Base-by-base conservation (phyloP, 2,113 vertebrate genomes). In the Saimiri boliviensis region DNA sequence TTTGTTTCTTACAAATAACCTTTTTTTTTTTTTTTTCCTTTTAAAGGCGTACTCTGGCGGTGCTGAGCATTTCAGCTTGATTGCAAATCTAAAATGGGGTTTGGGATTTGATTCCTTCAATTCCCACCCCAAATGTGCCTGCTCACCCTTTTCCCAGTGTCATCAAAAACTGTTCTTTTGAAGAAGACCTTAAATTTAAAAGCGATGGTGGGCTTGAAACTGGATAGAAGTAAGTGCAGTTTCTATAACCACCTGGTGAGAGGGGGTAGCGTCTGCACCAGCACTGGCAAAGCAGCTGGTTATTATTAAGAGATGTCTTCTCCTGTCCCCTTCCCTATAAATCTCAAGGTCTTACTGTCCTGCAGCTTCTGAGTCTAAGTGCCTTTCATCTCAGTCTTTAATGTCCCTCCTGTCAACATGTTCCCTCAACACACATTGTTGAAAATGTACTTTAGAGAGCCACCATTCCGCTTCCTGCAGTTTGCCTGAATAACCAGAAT, bases 1-100 rank as follows among this genome's bases (percentile, higher is more conserved):
- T 94, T 93, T 92, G 30, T 94, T 96, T 96, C 89, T 91, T 89
- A 83, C 77, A 70, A 92, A 91, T 42, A 92, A 54, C n/a, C 32
- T 54, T 37, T 49, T 80, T 30, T 42, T 42, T 42, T 42, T 40
- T 42, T 25, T 16, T 21, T 27, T 25, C 17, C 76, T 89, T 95
- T 95, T 79, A 93, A 93, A 93, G 77, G 23, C 71, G 52, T 81
- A 25, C 60, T 71, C 66, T 93, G 42, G 63, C 20, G 68, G 73
- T 12, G 35, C 73, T 85, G 79, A 83, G 42, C 45, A 21, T 66
- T 92, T 88, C 66, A 25, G 66, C 71, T 85, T 52, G 88, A 66
- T 76, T 56, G 89, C 40, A 89, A 54, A 82, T 94, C 81, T 89
- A 58, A 94, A 91, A 73, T 14, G 27, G 52, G 11, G 6, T 42